These are phyloP conservation scores for Nycticebus coucang DNA, from an alignment of 2,113 vertebrate species.

Conservation along the genomic window DNA sequence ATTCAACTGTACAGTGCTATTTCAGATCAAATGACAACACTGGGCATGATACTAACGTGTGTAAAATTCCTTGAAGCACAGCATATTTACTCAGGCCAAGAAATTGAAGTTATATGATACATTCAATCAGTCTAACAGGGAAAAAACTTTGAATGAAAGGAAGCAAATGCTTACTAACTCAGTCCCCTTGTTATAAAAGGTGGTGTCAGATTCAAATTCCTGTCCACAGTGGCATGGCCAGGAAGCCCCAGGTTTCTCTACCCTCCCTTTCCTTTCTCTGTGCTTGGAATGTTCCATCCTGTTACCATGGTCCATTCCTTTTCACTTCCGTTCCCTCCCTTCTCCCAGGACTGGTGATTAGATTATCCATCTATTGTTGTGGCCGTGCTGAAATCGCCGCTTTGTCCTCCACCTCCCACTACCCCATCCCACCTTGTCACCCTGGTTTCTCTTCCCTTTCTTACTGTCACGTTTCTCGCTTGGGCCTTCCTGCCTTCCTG, in stretches of 20 bases:
- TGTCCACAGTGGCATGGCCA: not conserved
- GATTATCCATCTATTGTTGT: not conserved
- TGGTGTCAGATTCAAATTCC: not conserved
- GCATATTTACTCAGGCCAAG: not conserved
- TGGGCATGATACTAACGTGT: not conserved
- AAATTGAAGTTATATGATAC: not conserved
- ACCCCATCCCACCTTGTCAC: not conserved
- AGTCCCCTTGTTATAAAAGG: not conserved
- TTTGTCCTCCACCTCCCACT: too few species aligned
- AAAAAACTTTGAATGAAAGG: not conserved
- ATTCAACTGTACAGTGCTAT: not conserved
- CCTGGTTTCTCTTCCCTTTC: not conserved
- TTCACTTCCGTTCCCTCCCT: not conserved
- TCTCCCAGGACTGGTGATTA: not conserved
- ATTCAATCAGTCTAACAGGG: not conserved
- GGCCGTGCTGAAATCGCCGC: too few species aligned
- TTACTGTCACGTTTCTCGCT: too few species aligned
- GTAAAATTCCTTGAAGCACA: not conserved
- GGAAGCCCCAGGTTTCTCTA: not conserved
- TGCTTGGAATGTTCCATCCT: rapidly evolving
- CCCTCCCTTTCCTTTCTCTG: not conserved
- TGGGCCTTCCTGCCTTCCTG: not conserved
- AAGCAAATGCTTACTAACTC: not conserved
- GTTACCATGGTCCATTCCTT: not conserved
- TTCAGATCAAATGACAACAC: not conserved